Percentiles rank a stretch among this genome's conserved stretches.
phyloP scores from a whole-genome alignment of 2,113 vertebrate species.

The Vanacampus margaritifer region DNA sequence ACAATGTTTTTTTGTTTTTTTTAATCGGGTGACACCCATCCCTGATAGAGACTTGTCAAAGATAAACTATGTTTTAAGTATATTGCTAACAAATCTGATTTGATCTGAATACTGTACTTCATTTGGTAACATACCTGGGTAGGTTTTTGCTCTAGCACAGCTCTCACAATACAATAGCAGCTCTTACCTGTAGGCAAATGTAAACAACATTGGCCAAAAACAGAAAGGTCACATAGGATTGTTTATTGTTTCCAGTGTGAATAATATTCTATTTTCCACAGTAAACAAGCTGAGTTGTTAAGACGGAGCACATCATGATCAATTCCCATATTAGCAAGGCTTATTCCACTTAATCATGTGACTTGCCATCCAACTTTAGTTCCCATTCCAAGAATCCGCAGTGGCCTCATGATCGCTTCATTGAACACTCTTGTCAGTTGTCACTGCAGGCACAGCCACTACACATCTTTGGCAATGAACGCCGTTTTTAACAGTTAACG shows the following conservation, averaged over 20 bases:
- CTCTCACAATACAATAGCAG: background rate
- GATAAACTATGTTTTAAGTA: no score
- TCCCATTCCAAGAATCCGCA: constrained; percentile 1
- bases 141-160: background rate
- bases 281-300: background rate
- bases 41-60: no score
- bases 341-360: constrained; percentile 17
- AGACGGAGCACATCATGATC: constrained; percentile 3
- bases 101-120: no score
- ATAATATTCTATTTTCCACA: constrained; percentile 4
- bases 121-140: no score
- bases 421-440: background rate
- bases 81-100: no score
- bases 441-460: constrained; percentile 6
- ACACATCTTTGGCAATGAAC: constrained; percentile 1
- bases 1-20: no score
- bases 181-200: constrained; percentile 4
- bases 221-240: constrained; percentile 12
- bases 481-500: constrained; percentile 11
- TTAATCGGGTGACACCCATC: no score
- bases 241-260: constrained; percentile 22
- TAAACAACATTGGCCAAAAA: constrained; percentile 2
- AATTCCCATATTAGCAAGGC: constrained; percentile 5
- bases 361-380: background rate
- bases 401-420: constrained; percentile 4